These are phyloP conservation scores for Macrobrachium nipponense DNA, from an alignment of 1,140 invertebrate genomes.

Conservation along the genomic window DNA sequence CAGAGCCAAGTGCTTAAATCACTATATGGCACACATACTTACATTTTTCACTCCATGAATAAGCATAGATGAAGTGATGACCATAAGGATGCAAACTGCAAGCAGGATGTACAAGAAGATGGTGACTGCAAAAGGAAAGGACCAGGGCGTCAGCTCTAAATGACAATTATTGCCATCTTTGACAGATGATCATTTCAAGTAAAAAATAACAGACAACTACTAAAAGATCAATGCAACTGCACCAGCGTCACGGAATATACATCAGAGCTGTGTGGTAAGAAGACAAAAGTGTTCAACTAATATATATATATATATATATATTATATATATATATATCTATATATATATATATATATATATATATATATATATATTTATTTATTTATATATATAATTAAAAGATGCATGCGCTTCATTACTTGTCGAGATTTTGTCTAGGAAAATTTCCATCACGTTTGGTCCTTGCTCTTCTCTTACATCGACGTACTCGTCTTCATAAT, in stretches of 20 bases:
- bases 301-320: background rate
- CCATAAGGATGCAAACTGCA: constrained; percentile 11
- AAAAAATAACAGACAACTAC: too few relatives aligned
- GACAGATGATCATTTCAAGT: background rate
- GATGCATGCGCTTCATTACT: background rate
- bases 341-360: background rate
- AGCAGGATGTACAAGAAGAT: constrained; percentile 43
- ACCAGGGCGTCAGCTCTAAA: too few relatives aligned
- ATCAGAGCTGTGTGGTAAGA: background rate
- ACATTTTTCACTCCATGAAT: constrained; percentile 59
- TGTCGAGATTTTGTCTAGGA: background rate
- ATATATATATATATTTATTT: background rate
- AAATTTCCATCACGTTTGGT: background rate
- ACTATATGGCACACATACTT: background rate
- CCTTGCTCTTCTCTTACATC: constrained; percentile 4
- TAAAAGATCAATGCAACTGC: background rate
- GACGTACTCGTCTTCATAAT: constrained; percentile 8
- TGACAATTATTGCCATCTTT: background rate
- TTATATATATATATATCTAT: background rate
- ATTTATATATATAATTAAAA: background rate
- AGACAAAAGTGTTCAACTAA: background rate
- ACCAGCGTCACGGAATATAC: too few relatives aligned
- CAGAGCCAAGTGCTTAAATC: too few relatives aligned
- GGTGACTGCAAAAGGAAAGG: constrained; percentile 31
- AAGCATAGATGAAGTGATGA: constrained; percentile 57